Base-by-base conservation (phyloP, 2,797 vertebrate genomes). In the Periophthalmus magnuspinnatus region DNA sequence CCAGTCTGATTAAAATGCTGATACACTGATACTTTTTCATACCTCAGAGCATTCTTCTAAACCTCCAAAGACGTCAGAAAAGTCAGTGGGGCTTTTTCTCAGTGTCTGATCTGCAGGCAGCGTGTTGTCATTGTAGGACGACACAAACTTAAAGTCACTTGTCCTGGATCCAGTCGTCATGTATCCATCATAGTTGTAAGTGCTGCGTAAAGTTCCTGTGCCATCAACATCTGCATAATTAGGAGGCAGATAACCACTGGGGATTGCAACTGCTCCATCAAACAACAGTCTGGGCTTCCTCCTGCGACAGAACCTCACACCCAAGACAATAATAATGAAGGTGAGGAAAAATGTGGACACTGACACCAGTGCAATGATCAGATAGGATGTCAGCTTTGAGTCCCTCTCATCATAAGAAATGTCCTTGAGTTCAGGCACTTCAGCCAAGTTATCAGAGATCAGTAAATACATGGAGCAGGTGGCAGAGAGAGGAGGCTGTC, bases 331-430 rank as follows among this genome's bases (percentile, higher is more conserved):
- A 67, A 83, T 80, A 22, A 86, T 84, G 61, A 86, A 86, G 10
- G 82, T 84, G 77, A 94, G 91, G 24, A 95, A 95, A 61, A 93
- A 91, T 68, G 93, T 93, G 2, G 95, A 95, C 60, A 95, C 93
- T 74, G 93, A 83, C 77, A 94, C 94, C 76, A 95, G 86, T 32
- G 93, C 87, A 34, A 95, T 88, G 68, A 94, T 94, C 47, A 96
- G 87, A 84, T 94, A 95, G 69, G 93, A 94, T 34, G 94, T 95
- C 82, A 95, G 75, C 0, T 94, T 91, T 75, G 85, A 93, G 74
- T 85, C 93, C 67, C 86, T 86, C 68, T 95, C 92, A 0, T 75
- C 87, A 16, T 87, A 82, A 9, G 89, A 84, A 82, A 93, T 81
- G 0, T 94, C 85, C 28, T 93, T 87, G 67, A 92, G 84, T 72